phyloP scores from a whole-genome alignment of 2,888 invertebrate genomes.

The Lysandra coridon region DNA sequence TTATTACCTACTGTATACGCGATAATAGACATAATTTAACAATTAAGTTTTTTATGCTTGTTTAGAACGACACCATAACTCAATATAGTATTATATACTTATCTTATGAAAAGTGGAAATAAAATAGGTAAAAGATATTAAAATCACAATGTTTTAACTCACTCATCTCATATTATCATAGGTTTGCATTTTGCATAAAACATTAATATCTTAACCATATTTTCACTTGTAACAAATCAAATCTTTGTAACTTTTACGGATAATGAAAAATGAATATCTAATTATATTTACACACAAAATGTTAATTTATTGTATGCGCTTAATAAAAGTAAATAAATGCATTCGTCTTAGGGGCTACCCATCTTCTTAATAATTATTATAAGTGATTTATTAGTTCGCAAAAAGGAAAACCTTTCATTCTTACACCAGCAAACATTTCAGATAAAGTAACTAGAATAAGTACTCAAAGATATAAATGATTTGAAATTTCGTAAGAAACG shows the following conservation, averaged over 20 bases:
- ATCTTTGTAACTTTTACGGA: not conserved
- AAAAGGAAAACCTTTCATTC: not conserved
- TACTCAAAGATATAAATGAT: not conserved
- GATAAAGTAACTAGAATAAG: not conserved
- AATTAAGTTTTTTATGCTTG: not conserved
- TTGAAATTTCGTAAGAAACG: not conserved
- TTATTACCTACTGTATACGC: not conserved
- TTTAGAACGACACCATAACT: not conserved
- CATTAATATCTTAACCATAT: not conserved
- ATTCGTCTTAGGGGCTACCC: not conserved
- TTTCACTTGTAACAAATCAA: not conserved
- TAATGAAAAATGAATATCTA: not conserved
- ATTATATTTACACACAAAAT: not conserved
- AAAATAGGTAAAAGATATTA: slow-evolving; percentile 18
- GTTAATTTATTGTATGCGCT: not conserved
- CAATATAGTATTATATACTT: not conserved
- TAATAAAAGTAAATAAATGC: not conserved
- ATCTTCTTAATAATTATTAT: not conserved
- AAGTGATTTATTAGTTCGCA: not conserved
- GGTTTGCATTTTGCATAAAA: not conserved
- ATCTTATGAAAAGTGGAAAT: not conserved
- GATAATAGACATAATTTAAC: not conserved
- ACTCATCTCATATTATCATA: not conserved
- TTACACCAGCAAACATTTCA: not conserved
- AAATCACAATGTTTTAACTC: slow-evolving; percentile 33